Conservation (phyloP, 1,140 invertebrate species). For the Gonioctena quinquepunctata region DNA sequence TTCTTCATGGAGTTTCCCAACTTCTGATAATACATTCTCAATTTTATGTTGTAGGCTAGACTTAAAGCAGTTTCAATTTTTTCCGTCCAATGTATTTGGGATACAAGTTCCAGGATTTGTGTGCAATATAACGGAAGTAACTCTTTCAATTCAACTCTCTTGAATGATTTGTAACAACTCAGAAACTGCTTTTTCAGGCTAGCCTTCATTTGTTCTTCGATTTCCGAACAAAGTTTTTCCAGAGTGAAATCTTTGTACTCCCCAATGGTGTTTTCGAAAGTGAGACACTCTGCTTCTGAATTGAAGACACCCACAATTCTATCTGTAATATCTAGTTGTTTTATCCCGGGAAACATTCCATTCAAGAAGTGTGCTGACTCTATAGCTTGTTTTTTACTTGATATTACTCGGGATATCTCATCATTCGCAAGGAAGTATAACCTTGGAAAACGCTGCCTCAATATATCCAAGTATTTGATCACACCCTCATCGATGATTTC, state of each 20-base stretch:
- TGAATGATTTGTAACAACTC: conserved; percentile 30
- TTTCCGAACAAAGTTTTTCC: conserved; percentile 51
- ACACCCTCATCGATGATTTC: conserved; percentile 84
- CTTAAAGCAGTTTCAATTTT: conserved; percentile 25
- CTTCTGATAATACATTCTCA: conserved; percentile 22
- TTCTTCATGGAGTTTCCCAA: conserved; percentile 20
- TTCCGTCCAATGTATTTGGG: conserved; percentile 30
- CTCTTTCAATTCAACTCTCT: conserved; percentile 9
- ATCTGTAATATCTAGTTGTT: conserved; percentile 71
- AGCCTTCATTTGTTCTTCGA: conserved; percentile 80
- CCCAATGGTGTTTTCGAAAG: conserved; percentile 70
- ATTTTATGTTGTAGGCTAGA: conserved; percentile 25
- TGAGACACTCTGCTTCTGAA: conserved; percentile 77
- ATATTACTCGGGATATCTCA: conserved; percentile 90
- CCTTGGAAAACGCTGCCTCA: conserved; percentile 83
- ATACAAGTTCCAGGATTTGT: conserved; percentile 25
- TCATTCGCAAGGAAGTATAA: conserved; percentile 95
- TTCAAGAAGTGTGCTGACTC: conserved; percentile 54
- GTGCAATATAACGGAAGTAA: conserved; percentile 23
- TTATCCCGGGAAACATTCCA: conserved; percentile 71
- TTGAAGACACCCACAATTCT: conserved; percentile 74
- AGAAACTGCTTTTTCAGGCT: conserved; percentile 56
- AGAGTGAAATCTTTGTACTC: conserved; percentile 54
- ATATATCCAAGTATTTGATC: conserved; percentile 88
- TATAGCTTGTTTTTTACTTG: conserved; percentile 78